Evolutionary conservation across 1,140 invertebrate species (phyloP), one percentile per base, ranked within the genome.

Genomic region (Drosophila cardini): DNA sequence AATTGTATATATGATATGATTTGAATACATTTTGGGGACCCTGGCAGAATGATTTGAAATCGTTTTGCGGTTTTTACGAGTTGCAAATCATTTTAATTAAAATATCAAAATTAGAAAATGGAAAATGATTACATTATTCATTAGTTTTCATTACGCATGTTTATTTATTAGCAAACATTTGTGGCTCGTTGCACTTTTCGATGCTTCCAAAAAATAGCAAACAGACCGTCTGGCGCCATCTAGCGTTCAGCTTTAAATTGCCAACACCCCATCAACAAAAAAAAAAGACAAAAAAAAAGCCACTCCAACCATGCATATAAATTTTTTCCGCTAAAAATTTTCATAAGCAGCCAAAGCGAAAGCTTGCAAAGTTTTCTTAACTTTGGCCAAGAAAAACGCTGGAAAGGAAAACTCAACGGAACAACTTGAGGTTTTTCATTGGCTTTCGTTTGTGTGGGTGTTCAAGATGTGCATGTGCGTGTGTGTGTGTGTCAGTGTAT

Each of bases 1-100:
- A 55, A 55, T 85, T 86, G 73, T 67, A 89, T 83, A 81, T 86
- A 70, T 85, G 80, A 85, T 85, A 85, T 85, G 81, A 85, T 86
- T 85, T 85, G 82, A 85, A 85, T 81, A 78, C 63, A 68, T 80
- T 65, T 50, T 62, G 55, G 60, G 52, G 58, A 76, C 60, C 10
- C 62, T 60, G 60, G 62, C 56, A 34, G 55, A 81, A 90, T 91
- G 86, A 90, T 91, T 91, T 91, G 85, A 91, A 91, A 91, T 85
- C 90, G 90, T 91, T 91, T 91, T 91, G 90, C 74, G 90, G 90
- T 90, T 90, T 87, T 89, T 80, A 89, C 84, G 85, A 90, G 84
- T 86, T 91, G 90, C 90, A 91, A 91, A 91, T 91, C 90, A 91
- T 91, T 91, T 91, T 91, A 91, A 91, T 91, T 91, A 91, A 91